Conservation (phyloP, 2,888 invertebrate species). For the Tetropium fuscum region DNA sequence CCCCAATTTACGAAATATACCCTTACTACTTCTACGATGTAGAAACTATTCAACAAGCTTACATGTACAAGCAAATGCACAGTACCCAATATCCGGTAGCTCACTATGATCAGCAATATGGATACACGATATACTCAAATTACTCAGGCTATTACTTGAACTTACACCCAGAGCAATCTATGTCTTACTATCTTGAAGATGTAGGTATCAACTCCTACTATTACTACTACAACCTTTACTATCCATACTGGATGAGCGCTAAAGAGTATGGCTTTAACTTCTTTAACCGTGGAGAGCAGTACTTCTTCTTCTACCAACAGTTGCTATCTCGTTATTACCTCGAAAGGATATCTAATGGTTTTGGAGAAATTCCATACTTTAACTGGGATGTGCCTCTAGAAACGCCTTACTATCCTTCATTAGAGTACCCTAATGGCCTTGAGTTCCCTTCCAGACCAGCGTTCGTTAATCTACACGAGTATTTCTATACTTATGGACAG, state of each 20-base stretch:
- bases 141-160: too few relatives aligned
- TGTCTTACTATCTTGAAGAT: too few relatives aligned
- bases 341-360: conserved; percentile 78
- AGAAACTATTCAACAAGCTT: conserved; percentile 75
- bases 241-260: too few relatives aligned
- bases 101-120: conserved; percentile 31
- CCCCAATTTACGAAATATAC: conserved; percentile 80
- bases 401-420: conserved; percentile 74
- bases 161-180: too few relatives aligned
- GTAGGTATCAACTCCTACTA: too few relatives aligned
- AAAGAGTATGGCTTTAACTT: too few relatives aligned
- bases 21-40: conserved; percentile 79
- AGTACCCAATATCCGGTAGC: conserved; percentile 46
- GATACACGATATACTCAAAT: too few relatives aligned
- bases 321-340: conserved; percentile 78
- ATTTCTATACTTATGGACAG: conserved; percentile 59
- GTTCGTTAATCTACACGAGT: conserved; percentile 67
- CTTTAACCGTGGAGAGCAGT: conserved; percentile 74
- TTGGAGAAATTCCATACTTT: conserved; percentile 73
- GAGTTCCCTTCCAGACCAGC: conserved; percentile 74
- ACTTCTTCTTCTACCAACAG: conserved; percentile 76
- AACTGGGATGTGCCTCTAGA: conserved; percentile 67
- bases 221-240: too few relatives aligned
- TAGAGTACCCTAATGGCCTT: conserved; percentile 74
- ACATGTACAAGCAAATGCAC: conserved; percentile 71